Base-by-base conservation (phyloP, 2,113 vertebrate species). In the Accipiter virgatus region DNA sequence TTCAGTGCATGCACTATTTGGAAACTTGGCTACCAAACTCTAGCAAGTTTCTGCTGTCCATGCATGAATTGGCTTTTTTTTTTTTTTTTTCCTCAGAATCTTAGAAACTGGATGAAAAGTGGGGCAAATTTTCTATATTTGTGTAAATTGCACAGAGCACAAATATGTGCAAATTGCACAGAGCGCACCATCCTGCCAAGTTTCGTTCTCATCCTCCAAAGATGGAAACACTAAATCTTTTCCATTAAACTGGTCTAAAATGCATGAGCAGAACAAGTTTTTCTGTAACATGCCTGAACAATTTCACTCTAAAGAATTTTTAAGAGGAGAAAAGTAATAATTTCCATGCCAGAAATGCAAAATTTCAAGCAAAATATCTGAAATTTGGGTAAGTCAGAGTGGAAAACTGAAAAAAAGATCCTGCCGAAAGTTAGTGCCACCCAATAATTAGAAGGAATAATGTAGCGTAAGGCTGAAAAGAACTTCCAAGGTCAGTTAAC, bases 401-500 rank as follows among this genome's bases (percentile, higher is more conserved):
- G n/a, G 56, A 93, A 95, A 94, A 85, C 38, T 86, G 61, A 87
- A 83, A 68, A 86, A 70, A 74, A 93, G 27, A 70, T 73, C 74
- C 59, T 81, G 32, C 38, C 74, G 38, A 74, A 88, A 59, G 75
- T 83, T 88, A 74, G 23, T 48, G 79, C 47, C 59, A 86, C 38
- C 43, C 56, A 74, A 83, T 75, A 96, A 83, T 82, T 88, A 95
- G 70, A 85, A 77, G 74, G 48, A 95, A 96, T 80, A 96, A 94
- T 32, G 53, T 66, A 86, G 56, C 50, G 38, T 86, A 94, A 95
- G 42, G 73, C 42, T 78, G 53, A 42, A 75, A 77, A 94, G 71
- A 92, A 58, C 67, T 91, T 90, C 85, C 92, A 94, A 93, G 90
- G 95, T 96, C 95, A 93, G 56, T 77, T 83, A 96, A 92, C 62